Evolutionary conservation across 2,113 vertebrate genomes (phyloP), one percentile per base, ranked within the genome.

Genomic region (Oryzias curvinotus): DNA sequence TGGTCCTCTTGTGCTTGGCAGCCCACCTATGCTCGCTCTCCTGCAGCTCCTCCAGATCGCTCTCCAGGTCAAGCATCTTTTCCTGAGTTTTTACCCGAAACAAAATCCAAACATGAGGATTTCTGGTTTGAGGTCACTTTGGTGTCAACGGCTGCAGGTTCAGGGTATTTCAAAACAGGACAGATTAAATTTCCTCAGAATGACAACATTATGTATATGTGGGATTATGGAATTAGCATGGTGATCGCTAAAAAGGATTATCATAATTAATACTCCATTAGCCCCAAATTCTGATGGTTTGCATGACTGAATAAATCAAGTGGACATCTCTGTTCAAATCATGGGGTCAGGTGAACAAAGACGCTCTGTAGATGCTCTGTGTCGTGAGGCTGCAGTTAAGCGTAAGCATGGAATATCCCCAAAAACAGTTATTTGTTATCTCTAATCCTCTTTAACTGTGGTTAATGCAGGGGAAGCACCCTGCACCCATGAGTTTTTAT

Each of bases 11-110:
- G 58, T 90, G 86, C 47, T 93, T 92, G 62, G 71, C 56, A 5
- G 64, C 82, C 75, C 81, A 91, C 45, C 91, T 73, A 73, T 89
- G 88, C 75, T 92, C 92, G 19, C 86, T 92, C 66, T 92, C 91
- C 0, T 88, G 84, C 66, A 92, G 63, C 64, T 92, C 92, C 83
- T 93, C 92, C 66, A 92, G 56, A 5, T 92, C 91, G 0, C 52
- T 82, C 76, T 93, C 91, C 71, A 92, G 57, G 65, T 92, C 91
- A 8, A 92, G 89, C 26, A 90, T 55, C 52, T 86, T 90, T 78
- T 93, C 92, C 92, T 93, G 78, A 50, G 4, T 43, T 26, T 12
- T 14, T 15, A 56, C 1, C 21, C 1, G 21, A 56, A 49, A 65
- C 23, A 62, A 45, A 45, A 12, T 10, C 1, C 7, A 19, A 48